Percentiles rank a stretch among this genome's conserved stretches.
phyloP scores from a whole-genome alignment of 1,140 invertebrate genomes.

The Bicyclus anynana region DNA sequence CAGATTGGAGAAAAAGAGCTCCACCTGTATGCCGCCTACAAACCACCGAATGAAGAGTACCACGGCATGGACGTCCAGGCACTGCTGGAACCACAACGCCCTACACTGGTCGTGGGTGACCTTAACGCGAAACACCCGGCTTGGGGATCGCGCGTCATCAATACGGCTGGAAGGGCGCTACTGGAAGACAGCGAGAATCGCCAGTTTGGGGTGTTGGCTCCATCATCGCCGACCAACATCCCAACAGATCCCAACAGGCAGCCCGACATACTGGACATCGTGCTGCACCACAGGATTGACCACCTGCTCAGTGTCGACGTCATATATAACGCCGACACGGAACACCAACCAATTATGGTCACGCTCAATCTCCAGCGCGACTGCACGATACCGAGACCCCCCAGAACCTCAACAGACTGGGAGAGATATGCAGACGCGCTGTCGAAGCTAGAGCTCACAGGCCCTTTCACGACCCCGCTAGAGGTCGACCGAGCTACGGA shows the following conservation, averaged over 20 bases:
- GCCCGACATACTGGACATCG: constrained; percentile 19
- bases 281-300: not conserved
- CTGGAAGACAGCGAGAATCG: constrained; percentile 3
- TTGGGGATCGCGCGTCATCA: constrained; percentile 14
- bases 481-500: not conserved
- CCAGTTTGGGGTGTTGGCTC: constrained; percentile 2
- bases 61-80: not conserved
- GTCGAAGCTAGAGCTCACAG: not conserved
- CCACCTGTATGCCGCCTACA: constrained; percentile 14
- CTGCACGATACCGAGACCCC: not conserved
- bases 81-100: not conserved
- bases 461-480: not conserved
- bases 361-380: constrained; percentile 13
- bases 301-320: constrained; percentile 2
- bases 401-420: not conserved
- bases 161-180: not conserved
- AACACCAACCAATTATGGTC: constrained; percentile 29
- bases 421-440: not conserved
- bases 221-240: constrained; percentile 17
- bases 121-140: constrained; percentile 16
- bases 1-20: not conserved
- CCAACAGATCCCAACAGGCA: not conserved
- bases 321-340: constrained; percentile 7
- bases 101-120: constrained; percentile 12
- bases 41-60: not conserved